Percentiles rank a stretch among this genome's conserved stretches.
phyloP scores from a whole-genome alignment of 2,888 invertebrate species.

The Bimastos eiseni region DNA sequence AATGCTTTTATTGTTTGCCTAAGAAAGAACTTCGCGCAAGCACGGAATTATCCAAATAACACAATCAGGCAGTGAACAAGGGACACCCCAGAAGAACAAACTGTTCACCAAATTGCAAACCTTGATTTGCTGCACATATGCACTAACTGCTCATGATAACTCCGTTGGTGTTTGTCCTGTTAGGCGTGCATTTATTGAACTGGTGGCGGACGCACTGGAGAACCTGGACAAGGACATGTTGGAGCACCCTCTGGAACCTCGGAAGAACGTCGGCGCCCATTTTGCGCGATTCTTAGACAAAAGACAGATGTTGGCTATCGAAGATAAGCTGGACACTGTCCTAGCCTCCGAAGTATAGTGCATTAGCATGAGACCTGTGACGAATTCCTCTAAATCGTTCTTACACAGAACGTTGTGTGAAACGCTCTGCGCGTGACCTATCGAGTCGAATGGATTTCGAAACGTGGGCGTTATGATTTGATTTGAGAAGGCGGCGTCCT shows the following conservation, averaged over 20 bases:
- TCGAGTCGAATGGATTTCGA: background rate
- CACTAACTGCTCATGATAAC: no score
- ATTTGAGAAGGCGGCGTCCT: background rate
- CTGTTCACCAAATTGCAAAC: no score
- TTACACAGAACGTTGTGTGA: background rate
- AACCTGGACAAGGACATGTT: conserved; percentile 25
- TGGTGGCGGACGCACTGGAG: conserved; percentile 31
- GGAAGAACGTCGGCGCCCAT: conserved; percentile 26
- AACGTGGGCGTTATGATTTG: background rate
- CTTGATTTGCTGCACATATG: no score
- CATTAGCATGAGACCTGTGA: background rate
- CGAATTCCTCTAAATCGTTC: background rate
- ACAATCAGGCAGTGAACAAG: no score
- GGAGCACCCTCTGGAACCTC: conserved; percentile 22
- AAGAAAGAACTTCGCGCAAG: no score
- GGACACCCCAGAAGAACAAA: no score
- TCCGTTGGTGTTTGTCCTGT: background rate
- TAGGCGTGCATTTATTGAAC: conserved; percentile 36
- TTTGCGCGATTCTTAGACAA: conserved; percentile 34
- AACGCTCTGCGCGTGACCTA: background rate
- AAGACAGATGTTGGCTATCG: conserved; percentile 25
- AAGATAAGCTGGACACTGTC: conserved; percentile 30
- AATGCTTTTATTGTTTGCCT: no score
- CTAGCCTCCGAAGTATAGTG: background rate
- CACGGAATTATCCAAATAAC: no score